Conservation (phyloP, 1,140 invertebrate species). For the Lithobius niger region DNA sequence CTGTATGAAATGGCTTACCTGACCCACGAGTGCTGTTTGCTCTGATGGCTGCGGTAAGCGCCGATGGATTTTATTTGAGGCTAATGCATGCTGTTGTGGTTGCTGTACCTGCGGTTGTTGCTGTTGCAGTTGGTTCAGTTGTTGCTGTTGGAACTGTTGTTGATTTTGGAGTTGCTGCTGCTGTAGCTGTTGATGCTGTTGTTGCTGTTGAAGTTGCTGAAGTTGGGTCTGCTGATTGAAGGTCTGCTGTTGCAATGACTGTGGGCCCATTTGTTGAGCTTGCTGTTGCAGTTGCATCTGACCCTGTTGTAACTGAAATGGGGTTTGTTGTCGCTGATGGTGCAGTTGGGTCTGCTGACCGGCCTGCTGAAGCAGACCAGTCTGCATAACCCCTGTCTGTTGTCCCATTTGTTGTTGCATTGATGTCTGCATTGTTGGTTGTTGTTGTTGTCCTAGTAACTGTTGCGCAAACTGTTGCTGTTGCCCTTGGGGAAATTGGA, state of each 20-base stretch:
- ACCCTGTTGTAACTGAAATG: slow-evolving; percentile 20
- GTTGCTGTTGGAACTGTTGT: slow-evolving; percentile 9
- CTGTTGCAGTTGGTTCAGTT: slow-evolving; percentile 12
- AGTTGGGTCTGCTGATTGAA: slow-evolving; percentile 14
- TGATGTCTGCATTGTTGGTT: slow-evolving; percentile 2
- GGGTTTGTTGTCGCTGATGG: slow-evolving; percentile 23
- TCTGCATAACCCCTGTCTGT: too few relatives aligned
- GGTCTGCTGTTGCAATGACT: slow-evolving; percentile 5
- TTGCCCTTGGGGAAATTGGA: too few relatives aligned
- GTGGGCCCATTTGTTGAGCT: slow-evolving; percentile 4
- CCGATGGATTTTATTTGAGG: too few relatives aligned
- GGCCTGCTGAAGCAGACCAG: too few relatives aligned
- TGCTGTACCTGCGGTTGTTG: slow-evolving; percentile 19
- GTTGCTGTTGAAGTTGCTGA: slow-evolving; percentile 17
- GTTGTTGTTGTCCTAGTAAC: not conserved
- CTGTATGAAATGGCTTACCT: too few relatives aligned
- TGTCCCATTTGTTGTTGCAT: slow-evolving; percentile 16
- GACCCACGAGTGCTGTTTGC: too few relatives aligned
- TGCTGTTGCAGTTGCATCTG: slow-evolving; percentile 19
- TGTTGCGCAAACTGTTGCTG: too few relatives aligned
- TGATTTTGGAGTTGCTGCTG: slow-evolving; percentile 16
- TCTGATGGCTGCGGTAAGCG: too few relatives aligned
- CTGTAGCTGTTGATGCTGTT: slow-evolving; percentile 21
- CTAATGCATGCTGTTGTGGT: slow-evolving; percentile 15
- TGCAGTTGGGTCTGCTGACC: too few relatives aligned